These are phyloP conservation scores for Aphis craccivora DNA, from an alignment of 1,140 invertebrate genomes.

Conservation along the genomic window DNA sequence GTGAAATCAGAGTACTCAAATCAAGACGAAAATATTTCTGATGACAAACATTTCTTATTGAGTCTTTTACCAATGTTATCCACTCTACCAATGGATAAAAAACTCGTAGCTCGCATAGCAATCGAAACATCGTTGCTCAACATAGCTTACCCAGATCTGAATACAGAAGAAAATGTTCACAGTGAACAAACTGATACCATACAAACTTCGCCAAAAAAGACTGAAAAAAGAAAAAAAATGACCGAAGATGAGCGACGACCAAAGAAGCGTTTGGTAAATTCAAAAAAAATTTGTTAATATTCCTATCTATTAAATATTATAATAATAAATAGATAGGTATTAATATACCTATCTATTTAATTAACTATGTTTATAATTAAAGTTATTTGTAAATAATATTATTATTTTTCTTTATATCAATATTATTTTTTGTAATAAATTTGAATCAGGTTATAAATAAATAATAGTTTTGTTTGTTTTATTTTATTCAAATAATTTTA, in stretches of 20 bases:
- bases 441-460: background rate
- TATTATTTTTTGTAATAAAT: background rate
- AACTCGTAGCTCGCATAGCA: conserved; percentile 34
- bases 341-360: too few species aligned
- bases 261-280: background rate
- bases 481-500: background rate
- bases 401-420: background rate
- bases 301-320: too few species aligned
- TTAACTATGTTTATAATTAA: background rate
- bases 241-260: background rate
- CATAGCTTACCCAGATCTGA: conserved; percentile 14
- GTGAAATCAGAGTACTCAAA: background rate
- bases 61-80: conserved; percentile 42
- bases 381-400: background rate
- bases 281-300: background rate
- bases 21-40: conserved; percentile 48
- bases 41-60: conserved; percentile 46
- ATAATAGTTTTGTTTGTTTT: background rate
- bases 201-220: background rate
- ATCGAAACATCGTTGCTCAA: conserved; percentile 40
- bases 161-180: background rate
- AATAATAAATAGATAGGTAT: too few species aligned
- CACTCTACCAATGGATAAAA: conserved; percentile 23
- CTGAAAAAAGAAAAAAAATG: conserved; percentile 30
- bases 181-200: background rate